A percentile compares a stretch with the other conserved stretches of the same genome.
phyloP scores from a whole-genome alignment of 2,113 vertebrate genomes.

The Bubo scandiacus region DNA sequence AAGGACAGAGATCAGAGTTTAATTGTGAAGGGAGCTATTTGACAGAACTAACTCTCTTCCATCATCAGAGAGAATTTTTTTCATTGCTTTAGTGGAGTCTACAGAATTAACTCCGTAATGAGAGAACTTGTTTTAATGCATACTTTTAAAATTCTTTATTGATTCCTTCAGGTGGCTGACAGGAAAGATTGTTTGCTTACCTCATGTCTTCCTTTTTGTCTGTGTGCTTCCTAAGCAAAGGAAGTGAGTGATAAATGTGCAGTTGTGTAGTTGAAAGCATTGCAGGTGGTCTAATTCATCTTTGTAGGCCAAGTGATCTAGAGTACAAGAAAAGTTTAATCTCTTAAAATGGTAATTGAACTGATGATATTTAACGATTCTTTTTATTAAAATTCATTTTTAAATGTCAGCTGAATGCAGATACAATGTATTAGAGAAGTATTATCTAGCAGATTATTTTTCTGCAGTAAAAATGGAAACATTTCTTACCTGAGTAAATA shows the following conservation, averaged over 20 bases:
- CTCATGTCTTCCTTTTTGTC: background rate
- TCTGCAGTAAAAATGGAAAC: background rate
- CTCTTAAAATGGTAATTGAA: background rate
- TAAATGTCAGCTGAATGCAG: background rate
- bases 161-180: background rate
- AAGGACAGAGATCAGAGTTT: background rate
- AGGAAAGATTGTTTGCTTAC: background rate
- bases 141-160: background rate
- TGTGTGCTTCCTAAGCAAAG: background rate
- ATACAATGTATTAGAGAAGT: background rate
- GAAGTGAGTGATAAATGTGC: background rate
- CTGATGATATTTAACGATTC: background rate
- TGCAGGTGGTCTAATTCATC: background rate
- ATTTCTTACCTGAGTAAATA: background rate
- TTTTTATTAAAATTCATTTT: background rate
- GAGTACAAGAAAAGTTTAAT: background rate
- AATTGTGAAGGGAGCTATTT: background rate
- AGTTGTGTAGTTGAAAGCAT: background rate
- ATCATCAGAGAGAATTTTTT: background rate
- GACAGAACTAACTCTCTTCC: background rate
- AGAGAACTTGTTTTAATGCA: background rate
- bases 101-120: background rate
- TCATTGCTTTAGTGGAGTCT: background rate
- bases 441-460: background rate
- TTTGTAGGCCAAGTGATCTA: background rate